Evolutionary conservation across 2,113 vertebrate genomes (phyloP).

Genomic region (Periophthalmus modestus): DNA sequence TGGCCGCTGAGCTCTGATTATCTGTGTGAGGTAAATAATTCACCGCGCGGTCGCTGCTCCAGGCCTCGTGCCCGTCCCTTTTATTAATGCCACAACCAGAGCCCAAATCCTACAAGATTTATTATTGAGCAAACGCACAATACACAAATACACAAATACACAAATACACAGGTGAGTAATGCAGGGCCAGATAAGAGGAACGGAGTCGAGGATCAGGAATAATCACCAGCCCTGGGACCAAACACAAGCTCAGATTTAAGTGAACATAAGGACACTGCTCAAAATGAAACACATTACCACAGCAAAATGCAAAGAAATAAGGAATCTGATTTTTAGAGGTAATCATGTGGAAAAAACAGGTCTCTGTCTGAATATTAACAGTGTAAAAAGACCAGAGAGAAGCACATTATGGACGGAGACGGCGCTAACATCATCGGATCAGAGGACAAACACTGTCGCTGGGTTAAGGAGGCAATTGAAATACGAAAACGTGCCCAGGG

Average conservation of each 20-base stretch:
- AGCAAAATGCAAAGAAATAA: not conserved
- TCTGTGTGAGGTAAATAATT: conserved; percentile 6
- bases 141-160: not conserved
- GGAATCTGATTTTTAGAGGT: too few species aligned
- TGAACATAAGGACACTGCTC: not conserved
- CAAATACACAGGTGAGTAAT: not conserved
- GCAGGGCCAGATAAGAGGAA: not conserved
- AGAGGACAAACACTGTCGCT: too few species aligned
- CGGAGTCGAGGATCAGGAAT: not conserved
- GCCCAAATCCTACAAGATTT: conserved; percentile 5
- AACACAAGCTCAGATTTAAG: not conserved
- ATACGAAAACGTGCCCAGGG: too few species aligned
- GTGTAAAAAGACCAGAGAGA: too few species aligned
- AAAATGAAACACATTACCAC: too few species aligned
- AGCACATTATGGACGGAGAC: too few species aligned
- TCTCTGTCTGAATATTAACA: too few species aligned
- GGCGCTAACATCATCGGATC: too few species aligned
- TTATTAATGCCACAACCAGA: not conserved
- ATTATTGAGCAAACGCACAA: not conserved
- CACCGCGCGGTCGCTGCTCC: not conserved
- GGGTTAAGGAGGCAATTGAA: too few species aligned
- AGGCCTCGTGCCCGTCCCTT: not conserved
- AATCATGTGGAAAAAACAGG: too few species aligned
- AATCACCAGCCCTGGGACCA: not conserved
- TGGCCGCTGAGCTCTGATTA: not conserved